Evolutionary conservation across 1,140 invertebrate genomes (phyloP).

Genomic region (Temnothorax longispinosus): DNA sequence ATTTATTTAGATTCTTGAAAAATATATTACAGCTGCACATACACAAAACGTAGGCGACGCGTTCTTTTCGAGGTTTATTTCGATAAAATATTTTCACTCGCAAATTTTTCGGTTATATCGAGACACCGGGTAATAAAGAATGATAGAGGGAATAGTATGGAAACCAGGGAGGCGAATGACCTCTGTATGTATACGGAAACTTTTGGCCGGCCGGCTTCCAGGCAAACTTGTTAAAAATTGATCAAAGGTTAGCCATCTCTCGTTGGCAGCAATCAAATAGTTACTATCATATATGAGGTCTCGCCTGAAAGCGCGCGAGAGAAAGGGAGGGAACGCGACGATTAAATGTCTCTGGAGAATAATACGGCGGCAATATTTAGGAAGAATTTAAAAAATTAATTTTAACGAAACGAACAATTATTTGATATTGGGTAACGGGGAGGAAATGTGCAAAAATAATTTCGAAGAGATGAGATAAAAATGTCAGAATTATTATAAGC

Average conservation of each 20-base stretch:
- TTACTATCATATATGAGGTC: slow-evolving; percentile 47
- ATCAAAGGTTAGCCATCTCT: slow-evolving; percentile 57
- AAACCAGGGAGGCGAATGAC: slow-evolving; percentile 1
- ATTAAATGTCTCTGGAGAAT: slow-evolving; percentile 22
- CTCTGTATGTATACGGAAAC: slow-evolving; percentile 13
- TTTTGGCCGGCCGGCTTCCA: slow-evolving; percentile 39
- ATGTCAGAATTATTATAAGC: neutral
- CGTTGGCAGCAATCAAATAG: slow-evolving; percentile 53
- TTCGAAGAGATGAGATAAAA: neutral
- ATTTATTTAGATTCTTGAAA: neutral
- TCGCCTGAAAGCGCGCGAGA: neutral
- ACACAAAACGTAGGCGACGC: neutral
- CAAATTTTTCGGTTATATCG: slow-evolving; percentile 37
- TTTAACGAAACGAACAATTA: neutral
- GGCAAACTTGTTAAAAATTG: slow-evolving; percentile 61
- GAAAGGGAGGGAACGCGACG: slow-evolving; percentile 47
- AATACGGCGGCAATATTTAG: neutral
- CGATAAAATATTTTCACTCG: slow-evolving; percentile 9
- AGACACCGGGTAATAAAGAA: slow-evolving; percentile 40
- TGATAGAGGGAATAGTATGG: slow-evolving; percentile 26
- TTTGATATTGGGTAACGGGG: neutral
- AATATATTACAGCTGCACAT: neutral
- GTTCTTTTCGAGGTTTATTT: neutral
- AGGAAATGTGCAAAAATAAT: neutral
- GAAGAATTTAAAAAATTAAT: neutral